Evolutionary conservation across 1,140 invertebrate species (phyloP).

Genomic region (Nilaparvata lugens): DNA sequence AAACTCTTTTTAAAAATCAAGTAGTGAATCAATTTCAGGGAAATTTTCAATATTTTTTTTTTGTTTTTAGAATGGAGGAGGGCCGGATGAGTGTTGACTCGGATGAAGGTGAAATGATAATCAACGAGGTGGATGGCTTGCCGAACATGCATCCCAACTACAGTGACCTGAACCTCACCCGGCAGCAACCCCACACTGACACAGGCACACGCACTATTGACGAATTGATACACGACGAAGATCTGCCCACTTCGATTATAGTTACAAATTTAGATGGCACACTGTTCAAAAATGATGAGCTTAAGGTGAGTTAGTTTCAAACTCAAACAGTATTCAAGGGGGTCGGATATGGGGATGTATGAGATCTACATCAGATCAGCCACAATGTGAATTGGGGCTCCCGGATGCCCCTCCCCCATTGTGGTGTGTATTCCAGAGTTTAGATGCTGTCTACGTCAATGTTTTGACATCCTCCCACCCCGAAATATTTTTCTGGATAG

Average conservation of each 20-base stretch:
- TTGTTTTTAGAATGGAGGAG: conserved; percentile 18
- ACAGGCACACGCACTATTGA: conserved; percentile 41
- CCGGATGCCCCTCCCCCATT: too few species aligned
- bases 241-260: conserved; percentile 79
- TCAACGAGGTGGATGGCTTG: conserved; percentile 73
- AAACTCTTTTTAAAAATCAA: too few species aligned
- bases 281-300: conserved; percentile 61
- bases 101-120: conserved; percentile 41
- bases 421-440: too few species aligned
- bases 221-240: conserved; percentile 56
- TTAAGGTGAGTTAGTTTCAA: conserved; percentile 40
- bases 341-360: too few species aligned
- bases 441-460: too few species aligned
- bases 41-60: too few species aligned
- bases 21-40: too few species aligned
- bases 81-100: conserved; percentile 26
- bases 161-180: conserved; percentile 36
- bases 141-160: conserved; percentile 68
- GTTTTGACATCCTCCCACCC: too few species aligned
- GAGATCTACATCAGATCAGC: too few species aligned
- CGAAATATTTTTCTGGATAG: too few species aligned
- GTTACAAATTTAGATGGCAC: conserved; percentile 76
- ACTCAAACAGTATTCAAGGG: too few species aligned
- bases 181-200: conserved; percentile 34
- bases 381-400: too few species aligned